phyloP scores from a whole-genome alignment of 2,888 invertebrate genomes.

The Calameuta pallipes region DNA sequence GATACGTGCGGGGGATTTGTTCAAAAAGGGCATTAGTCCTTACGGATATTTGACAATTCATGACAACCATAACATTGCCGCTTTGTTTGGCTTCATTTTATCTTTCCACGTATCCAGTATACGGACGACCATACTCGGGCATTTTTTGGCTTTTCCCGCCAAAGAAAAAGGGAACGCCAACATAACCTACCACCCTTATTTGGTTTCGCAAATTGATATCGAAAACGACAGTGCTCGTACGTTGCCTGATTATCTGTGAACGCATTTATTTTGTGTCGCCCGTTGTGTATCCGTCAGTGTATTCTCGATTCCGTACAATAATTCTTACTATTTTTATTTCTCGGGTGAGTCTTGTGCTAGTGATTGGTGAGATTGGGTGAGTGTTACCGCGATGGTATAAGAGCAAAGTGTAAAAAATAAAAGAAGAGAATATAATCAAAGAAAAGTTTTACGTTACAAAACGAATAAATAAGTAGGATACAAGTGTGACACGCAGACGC shows the following conservation, averaged over 20 bases:
- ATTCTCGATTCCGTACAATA: not conserved
- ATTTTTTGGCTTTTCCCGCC: not conserved
- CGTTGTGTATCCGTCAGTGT: not conserved
- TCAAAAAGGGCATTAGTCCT: not conserved
- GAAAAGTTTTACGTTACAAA: not conserved
- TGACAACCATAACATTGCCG: not conserved
- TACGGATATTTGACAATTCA: not conserved
- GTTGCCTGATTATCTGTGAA: not conserved
- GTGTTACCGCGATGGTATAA: not conserved
- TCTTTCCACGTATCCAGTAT: not conserved
- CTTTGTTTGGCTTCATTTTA: not conserved
- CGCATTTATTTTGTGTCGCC: not conserved
- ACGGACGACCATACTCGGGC: not conserved
- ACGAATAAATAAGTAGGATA: not conserved
- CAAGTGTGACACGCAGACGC: not conserved
- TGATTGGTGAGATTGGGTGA: not conserved
- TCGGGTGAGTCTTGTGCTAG: not conserved
- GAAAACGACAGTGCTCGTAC: not conserved
- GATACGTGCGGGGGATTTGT: not conserved
- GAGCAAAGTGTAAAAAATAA: not conserved
- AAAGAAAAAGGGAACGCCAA: not conserved
- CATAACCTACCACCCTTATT: not conserved
- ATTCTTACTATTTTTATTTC: not conserved
- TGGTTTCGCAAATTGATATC: not conserved
- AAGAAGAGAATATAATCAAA: not conserved